These are phyloP conservation scores for Imbricaverruca yamaguchii DNA, from an alignment of 2,888 invertebrate genomes.

Conservation along the genomic window DNA sequence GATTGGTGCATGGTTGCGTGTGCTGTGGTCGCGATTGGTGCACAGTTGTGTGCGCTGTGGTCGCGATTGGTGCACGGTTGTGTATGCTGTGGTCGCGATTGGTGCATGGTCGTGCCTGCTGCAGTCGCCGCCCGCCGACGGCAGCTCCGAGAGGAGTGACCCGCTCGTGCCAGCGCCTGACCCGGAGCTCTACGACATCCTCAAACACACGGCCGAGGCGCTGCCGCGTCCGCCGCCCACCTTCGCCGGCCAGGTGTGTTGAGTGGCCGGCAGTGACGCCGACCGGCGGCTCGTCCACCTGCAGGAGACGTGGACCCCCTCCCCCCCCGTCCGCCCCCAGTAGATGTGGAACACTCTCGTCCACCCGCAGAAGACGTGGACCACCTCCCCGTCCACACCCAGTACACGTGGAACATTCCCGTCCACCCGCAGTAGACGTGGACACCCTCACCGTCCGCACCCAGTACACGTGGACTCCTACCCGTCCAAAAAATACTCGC, in stretches of 20 bases:
- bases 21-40: neutral
- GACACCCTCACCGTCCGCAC: too few relatives aligned
- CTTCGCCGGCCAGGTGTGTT: neutral
- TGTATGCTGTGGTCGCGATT: constrained; percentile 23
- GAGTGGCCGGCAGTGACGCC: neutral
- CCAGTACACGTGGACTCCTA: too few relatives aligned
- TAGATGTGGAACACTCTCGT: too few relatives aligned
- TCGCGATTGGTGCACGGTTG: neutral
- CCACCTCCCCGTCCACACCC: too few relatives aligned
- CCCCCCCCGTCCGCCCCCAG: too few relatives aligned
- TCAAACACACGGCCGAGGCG: neutral
- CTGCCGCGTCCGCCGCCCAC: neutral
- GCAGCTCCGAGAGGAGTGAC: neutral
- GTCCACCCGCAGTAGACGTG: too few relatives aligned
- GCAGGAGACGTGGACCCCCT: too few relatives aligned
- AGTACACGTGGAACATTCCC: too few relatives aligned
- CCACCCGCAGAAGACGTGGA: too few relatives aligned
- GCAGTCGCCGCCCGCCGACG: too few relatives aligned
- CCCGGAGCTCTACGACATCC: constrained; percentile 1
- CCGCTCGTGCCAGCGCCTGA: constrained; percentile 8
- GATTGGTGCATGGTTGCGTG: constrained; percentile 22
- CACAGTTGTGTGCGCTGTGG: neutral
- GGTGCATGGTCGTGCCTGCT: too few relatives aligned
- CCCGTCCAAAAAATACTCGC: too few relatives aligned
- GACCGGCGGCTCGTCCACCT: neutral